Percentiles rank a stretch among this genome's conserved stretches.
Conservation (phyloP, 2,113 vertebrate genomes). For the Hippocampus mohnikei region DNA sequence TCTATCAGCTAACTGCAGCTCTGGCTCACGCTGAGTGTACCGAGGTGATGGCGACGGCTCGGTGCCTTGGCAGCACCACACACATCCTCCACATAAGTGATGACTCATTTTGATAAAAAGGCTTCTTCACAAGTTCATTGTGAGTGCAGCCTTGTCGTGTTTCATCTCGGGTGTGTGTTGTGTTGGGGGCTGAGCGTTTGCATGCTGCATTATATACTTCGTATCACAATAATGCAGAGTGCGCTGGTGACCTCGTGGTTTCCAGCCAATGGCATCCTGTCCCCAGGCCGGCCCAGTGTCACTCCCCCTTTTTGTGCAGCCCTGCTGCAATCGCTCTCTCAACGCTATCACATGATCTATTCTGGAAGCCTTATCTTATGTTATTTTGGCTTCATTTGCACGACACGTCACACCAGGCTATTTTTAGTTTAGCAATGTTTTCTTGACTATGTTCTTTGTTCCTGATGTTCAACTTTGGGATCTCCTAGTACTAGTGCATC, state of each 20-base stretch:
- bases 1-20: constrained; percentile 31
- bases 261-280: constrained; percentile 15
- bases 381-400: constrained; percentile 58
- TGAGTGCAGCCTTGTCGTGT: constrained; percentile 26
- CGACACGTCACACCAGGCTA: constrained; percentile 55
- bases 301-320: constrained; percentile 12
- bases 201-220: constrained; percentile 17
- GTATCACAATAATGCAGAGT: constrained; percentile 22
- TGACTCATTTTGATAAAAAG: constrained; percentile 55
- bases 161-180: constrained; percentile 11
- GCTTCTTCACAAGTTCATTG: constrained; percentile 43
- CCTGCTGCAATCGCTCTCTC: constrained; percentile 47
- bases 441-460: constrained; percentile 5
- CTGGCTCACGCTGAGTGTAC: constrained; percentile 6
- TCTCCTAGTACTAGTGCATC: not conserved
- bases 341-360: constrained; percentile 56
- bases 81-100: constrained; percentile 47
- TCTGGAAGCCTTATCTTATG: constrained; percentile 65
- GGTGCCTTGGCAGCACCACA: constrained; percentile 20
- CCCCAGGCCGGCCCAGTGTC: constrained; percentile 11
- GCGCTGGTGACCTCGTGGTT: constrained; percentile 29
- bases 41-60: constrained; percentile 42
- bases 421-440: constrained; percentile 41
- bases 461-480: constrained; percentile 22
- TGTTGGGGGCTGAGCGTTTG: constrained; percentile 15